Evolutionary conservation across 2,888 invertebrate species (phyloP), one percentile per base, ranked within the genome.

Genomic region (Pediacus dermestoides): DNA sequence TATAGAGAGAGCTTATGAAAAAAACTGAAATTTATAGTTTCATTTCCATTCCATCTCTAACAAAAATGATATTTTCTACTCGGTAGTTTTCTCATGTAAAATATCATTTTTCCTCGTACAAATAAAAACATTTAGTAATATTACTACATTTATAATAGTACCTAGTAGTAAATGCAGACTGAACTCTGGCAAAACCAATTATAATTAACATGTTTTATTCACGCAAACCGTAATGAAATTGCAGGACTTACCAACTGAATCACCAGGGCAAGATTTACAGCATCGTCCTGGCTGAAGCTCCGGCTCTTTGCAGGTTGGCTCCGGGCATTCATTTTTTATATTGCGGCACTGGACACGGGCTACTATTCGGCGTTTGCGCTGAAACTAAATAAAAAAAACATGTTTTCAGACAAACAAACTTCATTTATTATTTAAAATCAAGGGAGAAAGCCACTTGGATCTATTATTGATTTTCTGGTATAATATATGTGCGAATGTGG

Each of bases 251-350:
- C 69, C 63, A 49, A 58, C 50, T 25, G 52, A 40, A 39, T 88
- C 86, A 48, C 86, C 88, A 4, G 89, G 88, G 64, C 94, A 94
- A 3, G 85, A 82, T 74, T 93, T 94, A 74, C 94, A 94, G 73
- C 94, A 94, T 58, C 85, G 78, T 48, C 89, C 90, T 11, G 88
- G 86, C 48, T 85, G 72, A 39, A 89, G 74, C 23, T 88, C 82
- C 1, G 93, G 92, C 54, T 90, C 86, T 46, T 85, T 85, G 68
- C 94, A 94, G 10, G 80, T 80, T 10, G 88, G 83, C 58, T 87
- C 85, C 4, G 92, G 92, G 63, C 94, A 94, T 63, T 92, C 89
- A 63, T 85, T 86, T 71, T 91, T 92, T 50, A 94, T 89, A 66
- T 91, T 93, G 52, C 85, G 80, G 68, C 94, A 94, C 55, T 87